Evolutionary conservation across 2,797 vertebrate genomes (phyloP), one percentile per base, ranked within the genome.

Genomic region (Arnoldichthys spilopterus): DNA sequence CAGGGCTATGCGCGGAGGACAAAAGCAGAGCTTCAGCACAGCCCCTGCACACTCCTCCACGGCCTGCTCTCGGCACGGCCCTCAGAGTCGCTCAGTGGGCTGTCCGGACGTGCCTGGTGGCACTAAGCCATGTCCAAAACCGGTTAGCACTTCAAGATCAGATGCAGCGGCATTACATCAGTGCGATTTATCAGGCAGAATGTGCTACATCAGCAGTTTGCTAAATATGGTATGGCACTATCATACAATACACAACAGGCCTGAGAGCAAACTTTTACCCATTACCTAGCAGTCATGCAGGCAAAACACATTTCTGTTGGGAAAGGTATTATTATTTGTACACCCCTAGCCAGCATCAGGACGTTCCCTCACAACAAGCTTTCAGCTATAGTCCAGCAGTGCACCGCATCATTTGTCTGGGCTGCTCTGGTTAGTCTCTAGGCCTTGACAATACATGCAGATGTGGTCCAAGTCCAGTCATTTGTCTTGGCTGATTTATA

Each of bases 21-120:
- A 79, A 74, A 78, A 79, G 73, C 72, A 82, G 71, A 30, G 22
- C 74, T 81, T 86, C 75, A 81, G 83, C 47, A 63, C 40, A 9
- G 45, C 43, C 53, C 56, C 56, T 37, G 45, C 69, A 56, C 1
- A 11, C 12, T 22, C 49, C 30, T 20, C 6, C 40, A 15, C 13
- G 22, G 40, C 43, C 45, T 16, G 22, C 40, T 28, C 66, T 18
- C 4, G 2, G n/a, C 6, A 0, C 22, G 16, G 64, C 5, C 16
- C 24, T 26, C 18, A 30, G 8, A 2, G 47, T 22, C 13, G 3
- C 40, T 26, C 6, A 3, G n/a, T 40, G 63, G 16, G 22, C 64
- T 28, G 45, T 26, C 22, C 5, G 28, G 64, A 51, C 67, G 18
- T 53, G 47, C 18, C 26, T 28, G 1, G 67, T 53, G 67, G 67